These are phyloP conservation scores for Caenorhabditis plicata DNA, from an alignment of 2,888 invertebrate genomes.

Conservation along the genomic window DNA sequence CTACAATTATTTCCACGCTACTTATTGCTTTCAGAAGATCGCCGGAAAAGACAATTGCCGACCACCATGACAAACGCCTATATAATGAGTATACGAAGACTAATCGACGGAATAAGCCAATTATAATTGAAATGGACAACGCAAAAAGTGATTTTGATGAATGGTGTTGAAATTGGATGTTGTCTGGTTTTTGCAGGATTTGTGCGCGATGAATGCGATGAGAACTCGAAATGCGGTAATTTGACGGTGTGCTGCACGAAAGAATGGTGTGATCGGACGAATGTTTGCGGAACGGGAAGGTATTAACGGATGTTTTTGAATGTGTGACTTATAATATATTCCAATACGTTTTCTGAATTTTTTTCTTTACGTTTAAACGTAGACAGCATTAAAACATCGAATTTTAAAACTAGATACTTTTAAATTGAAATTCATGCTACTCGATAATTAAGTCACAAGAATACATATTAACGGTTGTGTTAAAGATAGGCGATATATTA, in stretches of 20 bases:
- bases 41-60: conserved; percentile 4
- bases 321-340: too few relatives aligned
- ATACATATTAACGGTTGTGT: too few relatives aligned
- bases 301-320: too few relatives aligned
- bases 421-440: too few relatives aligned
- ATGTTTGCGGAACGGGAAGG: conserved; percentile 40
- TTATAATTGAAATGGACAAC: conserved; percentile 45
- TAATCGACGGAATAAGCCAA: conserved; percentile 39
- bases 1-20: neutral
- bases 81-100: conserved; percentile 44
- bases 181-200: conserved; percentile 20
- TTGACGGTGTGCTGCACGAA: conserved; percentile 47
- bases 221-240: conserved; percentile 33
- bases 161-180: neutral
- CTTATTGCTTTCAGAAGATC: conserved; percentile 9
- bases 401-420: too few relatives aligned
- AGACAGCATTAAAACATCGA: too few relatives aligned
- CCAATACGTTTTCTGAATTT: too few relatives aligned
- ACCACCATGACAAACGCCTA: conserved; percentile 6
- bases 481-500: too few relatives aligned
- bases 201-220: conserved; percentile 36
- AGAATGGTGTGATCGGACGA: conserved; percentile 46
- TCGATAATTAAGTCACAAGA: too few relatives aligned
- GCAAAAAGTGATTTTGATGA: conserved; percentile 20
- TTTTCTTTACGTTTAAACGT: too few relatives aligned